Evolutionary conservation across 2,797 vertebrate species (phyloP).

Genomic region (Bryconaethiops microstoma): DNA sequence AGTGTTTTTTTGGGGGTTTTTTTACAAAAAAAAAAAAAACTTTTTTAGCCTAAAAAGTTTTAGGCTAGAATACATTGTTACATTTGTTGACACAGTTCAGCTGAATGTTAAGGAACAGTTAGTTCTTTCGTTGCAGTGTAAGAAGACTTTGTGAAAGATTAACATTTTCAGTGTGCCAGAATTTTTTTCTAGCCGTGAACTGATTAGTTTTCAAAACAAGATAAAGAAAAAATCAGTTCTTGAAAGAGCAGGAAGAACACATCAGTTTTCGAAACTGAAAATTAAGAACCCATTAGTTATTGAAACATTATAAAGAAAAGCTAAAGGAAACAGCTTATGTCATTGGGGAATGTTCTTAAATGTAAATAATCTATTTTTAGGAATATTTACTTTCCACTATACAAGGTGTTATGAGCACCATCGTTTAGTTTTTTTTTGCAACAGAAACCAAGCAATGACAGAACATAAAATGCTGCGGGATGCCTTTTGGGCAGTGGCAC

Average conservation of each 20-base stretch:
- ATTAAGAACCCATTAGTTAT: neutral
- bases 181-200: neutral
- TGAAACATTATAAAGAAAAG: no score
- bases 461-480: conserved; percentile 17
- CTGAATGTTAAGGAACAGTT: neutral
- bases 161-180: neutral
- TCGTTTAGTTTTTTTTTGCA: neutral
- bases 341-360: neutral
- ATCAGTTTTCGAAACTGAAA: neutral
- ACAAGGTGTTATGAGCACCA: neutral
- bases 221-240: no score
- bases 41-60: no score
- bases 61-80: no score
- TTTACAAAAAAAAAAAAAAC: no score
- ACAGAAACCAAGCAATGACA: conserved; percentile 1
- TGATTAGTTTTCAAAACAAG: no score
- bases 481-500: conserved; percentile 1
- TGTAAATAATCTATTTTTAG: conserved; percentile 13
- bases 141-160: neutral
- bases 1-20: no score
- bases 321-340: conserved; percentile 1
- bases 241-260: neutral
- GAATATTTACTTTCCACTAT: conserved; percentile 19
- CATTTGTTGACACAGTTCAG: neutral
- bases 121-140: neutral